These are phyloP conservation scores for Hybognathus amarus DNA, from an alignment of 2,797 vertebrate genomes.

Conservation along the genomic window DNA sequence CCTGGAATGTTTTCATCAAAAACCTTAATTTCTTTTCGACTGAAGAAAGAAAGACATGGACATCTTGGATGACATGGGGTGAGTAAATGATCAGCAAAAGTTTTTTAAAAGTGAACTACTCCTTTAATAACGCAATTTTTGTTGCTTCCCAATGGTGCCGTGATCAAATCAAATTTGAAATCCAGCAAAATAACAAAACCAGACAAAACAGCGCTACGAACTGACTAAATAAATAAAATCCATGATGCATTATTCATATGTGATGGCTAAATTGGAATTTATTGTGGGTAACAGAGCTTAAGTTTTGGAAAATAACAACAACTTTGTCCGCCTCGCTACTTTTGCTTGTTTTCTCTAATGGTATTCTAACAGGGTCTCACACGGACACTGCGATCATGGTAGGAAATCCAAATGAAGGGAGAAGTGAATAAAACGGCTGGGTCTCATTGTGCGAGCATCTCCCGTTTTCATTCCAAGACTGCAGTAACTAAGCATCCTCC, in stretches of 20 bases:
- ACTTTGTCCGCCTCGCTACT: conserved; percentile 50
- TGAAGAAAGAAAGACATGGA: too few relatives aligned
- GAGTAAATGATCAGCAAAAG: too few relatives aligned
- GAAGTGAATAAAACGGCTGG: conserved; percentile 72
- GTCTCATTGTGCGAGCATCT: conserved; percentile 71
- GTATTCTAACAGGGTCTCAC: conserved; percentile 58
- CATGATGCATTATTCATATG: conserved; percentile 67
- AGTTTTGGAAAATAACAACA: conserved; percentile 51
- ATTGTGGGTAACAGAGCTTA: conserved; percentile 61
- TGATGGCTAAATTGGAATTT: conserved; percentile 60
- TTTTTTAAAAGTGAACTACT: too few relatives aligned
- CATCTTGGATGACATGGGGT: too few relatives aligned
- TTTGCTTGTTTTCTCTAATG: conserved; percentile 57
- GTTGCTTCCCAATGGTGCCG: conserved; percentile 12
- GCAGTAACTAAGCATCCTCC: conserved; percentile 73
- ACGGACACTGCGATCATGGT: conserved; percentile 68
- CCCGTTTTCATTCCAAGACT: conserved; percentile 67
- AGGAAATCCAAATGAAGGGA: conserved; percentile 67
- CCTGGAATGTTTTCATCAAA: too few relatives aligned
- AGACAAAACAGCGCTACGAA: conserved; percentile 60
- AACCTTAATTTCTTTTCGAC: too few relatives aligned
- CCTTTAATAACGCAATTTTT: conserved; percentile 25
- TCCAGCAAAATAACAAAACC: conserved; percentile 59
- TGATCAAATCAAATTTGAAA: conserved; percentile 35
- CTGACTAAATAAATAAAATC: conserved; percentile 59